These are phyloP conservation scores for Mus spicilegus DNA, from an alignment of 2,113 vertebrate genomes.

Conservation along the genomic window DNA sequence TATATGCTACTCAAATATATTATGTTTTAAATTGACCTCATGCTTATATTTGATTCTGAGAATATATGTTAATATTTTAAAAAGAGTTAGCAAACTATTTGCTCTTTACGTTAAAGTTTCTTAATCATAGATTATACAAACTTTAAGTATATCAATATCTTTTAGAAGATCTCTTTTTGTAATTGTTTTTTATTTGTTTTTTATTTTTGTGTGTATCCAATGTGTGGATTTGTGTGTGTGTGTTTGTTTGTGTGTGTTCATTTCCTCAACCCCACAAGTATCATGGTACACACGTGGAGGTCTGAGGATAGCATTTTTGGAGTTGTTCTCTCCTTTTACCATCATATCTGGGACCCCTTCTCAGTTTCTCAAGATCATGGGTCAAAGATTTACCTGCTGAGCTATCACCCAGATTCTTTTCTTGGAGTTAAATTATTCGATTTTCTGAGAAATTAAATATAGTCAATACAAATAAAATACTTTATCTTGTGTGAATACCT, in stretches of 20 bases:
- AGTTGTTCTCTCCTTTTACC: too few relatives aligned
- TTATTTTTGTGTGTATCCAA: neutral
- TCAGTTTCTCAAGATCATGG: neutral
- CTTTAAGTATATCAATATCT: neutral
- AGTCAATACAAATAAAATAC: neutral
- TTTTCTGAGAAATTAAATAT: constrained; percentile 4
- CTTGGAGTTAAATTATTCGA: neutral
- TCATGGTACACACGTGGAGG: neutral
- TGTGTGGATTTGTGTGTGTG: too few relatives aligned
- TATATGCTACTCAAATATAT: neutral
- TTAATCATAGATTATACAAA: neutral
- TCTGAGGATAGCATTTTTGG: neutral
- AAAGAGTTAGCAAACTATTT: neutral
- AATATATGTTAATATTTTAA: neutral
- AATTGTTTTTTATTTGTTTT: neutral
- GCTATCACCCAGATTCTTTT: neutral
- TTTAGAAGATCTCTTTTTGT: neutral
- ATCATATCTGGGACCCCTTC: rapidly evolving
- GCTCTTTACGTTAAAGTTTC: neutral
- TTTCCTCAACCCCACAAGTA: too few relatives aligned
- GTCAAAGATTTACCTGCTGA: neutral
- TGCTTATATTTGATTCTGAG: neutral
- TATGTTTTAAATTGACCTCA: neutral
- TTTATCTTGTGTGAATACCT: neutral
- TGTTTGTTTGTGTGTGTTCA: neutral